A percentile compares a stretch with the other conserved stretches of the same genome.
phyloP scores from a whole-genome alignment of 2,797 vertebrate genomes.

The Poecilia gillii region DNA sequence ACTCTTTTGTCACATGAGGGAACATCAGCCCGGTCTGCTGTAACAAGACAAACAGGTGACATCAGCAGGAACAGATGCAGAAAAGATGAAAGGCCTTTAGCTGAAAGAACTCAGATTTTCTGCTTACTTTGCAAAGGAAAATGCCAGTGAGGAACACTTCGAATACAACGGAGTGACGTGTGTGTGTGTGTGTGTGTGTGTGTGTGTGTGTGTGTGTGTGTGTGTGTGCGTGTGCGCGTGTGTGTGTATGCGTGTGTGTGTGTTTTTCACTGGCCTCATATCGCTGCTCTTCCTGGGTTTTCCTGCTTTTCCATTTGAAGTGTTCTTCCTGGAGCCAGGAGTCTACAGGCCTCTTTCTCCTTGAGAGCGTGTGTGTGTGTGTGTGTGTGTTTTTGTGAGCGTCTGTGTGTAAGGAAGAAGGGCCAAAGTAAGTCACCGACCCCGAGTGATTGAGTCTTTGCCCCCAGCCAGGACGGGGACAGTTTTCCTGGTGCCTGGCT shows the following conservation, averaged over 20 bases:
- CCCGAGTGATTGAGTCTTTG: slow-evolving; percentile 68
- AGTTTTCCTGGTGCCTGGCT: slow-evolving; percentile 74
- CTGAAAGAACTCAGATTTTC: background rate
- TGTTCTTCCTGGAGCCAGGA: slow-evolving; percentile 83
- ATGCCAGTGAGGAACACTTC: slow-evolving; percentile 8
- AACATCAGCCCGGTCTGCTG: slow-evolving; percentile 59
- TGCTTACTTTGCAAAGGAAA: slow-evolving; percentile 47
- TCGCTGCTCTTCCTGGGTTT: slow-evolving; percentile 56
- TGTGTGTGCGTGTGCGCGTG: slow-evolving; percentile 34
- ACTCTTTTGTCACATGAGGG: slow-evolving; percentile 58
- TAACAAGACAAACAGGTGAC: slow-evolving; percentile 43
- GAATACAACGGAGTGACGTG: slow-evolving; percentile 9
- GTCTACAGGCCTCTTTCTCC: slow-evolving; percentile 48
- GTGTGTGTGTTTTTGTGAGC: slow-evolving; percentile 40
- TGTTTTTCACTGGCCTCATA: slow-evolving; percentile 28
- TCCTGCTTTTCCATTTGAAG: slow-evolving; percentile 73
- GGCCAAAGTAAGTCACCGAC: slow-evolving; percentile 74
- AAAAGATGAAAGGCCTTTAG: slow-evolving; percentile 34
- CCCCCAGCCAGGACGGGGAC: slow-evolving; percentile 73
- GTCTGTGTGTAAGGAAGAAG: slow-evolving; percentile 73
- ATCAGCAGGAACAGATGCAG: slow-evolving; percentile 38
- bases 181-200: slow-evolving; percentile 38
- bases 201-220: slow-evolving; percentile 41
- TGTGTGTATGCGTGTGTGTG: slow-evolving; percentile 32
- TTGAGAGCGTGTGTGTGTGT: slow-evolving; percentile 33